These are phyloP conservation scores for Eucriotettix oculatus DNA, from an alignment of 2,888 invertebrate species.

Conservation along the genomic window DNA sequence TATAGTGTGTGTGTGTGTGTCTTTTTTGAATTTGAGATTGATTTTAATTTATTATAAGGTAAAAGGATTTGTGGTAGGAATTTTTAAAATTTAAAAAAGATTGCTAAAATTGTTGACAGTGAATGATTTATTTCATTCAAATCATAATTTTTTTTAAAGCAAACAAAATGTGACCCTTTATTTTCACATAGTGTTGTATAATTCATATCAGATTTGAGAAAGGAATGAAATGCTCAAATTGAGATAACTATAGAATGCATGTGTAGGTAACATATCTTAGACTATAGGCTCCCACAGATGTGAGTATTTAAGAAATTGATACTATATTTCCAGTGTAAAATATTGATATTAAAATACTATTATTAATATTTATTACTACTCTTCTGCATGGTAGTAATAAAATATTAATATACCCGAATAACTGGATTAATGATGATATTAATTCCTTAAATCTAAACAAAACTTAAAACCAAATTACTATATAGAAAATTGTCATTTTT, in stretches of 20 bases:
- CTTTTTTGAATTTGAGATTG: no score
- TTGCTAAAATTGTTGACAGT: no score
- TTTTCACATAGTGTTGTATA: neutral
- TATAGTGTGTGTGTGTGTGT: no score
- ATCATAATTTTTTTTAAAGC: no score
- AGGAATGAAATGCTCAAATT: slow-evolving; percentile 4
- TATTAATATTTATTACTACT: neutral
- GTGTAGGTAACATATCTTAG: slow-evolving; percentile 1
- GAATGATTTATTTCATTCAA: no score
- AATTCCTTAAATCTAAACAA: no score
- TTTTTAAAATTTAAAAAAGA: no score
- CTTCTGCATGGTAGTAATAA: neutral
- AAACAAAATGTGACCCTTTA: neutral
- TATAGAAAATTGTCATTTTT: no score
- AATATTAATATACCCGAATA: neutral
- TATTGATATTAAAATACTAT: slow-evolving; percentile 1
- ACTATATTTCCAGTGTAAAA: neutral
- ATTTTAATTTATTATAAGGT: neutral
- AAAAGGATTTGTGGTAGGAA: neutral
- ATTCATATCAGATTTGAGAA: slow-evolving; percentile 1
- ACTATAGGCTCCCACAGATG: neutral
- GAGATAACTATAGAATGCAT: neutral
- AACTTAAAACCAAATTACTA: no score
- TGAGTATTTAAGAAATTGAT: neutral
- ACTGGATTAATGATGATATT: no score